Conservation (phyloP, 1,140 invertebrate species). For the Diachasma alloeum region DNA sequence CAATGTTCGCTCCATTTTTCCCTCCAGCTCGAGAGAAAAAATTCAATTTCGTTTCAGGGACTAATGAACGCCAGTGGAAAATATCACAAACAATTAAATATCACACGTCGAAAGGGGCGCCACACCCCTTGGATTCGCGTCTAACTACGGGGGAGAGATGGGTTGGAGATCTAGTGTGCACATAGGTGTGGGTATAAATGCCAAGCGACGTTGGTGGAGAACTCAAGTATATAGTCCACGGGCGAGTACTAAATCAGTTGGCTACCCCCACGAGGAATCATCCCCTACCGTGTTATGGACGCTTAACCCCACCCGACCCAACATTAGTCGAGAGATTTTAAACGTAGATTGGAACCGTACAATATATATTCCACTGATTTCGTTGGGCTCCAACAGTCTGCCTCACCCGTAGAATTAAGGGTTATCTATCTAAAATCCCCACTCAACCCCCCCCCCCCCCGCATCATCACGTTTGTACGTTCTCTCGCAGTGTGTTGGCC, state of each 20-base stretch:
- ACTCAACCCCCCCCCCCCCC: neutral
- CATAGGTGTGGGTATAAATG: conserved; percentile 5
- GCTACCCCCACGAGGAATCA: conserved; percentile 9
- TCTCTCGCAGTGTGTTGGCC: neutral
- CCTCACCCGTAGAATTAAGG: conserved; percentile 5
- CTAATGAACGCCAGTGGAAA: neutral
- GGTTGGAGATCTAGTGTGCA: neutral
- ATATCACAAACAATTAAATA: neutral
- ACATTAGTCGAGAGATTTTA: conserved; percentile 11
- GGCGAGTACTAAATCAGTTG: conserved; percentile 7
- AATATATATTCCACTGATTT: conserved; percentile 6
- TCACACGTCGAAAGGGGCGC: neutral
- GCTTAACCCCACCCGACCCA: conserved; percentile 8
- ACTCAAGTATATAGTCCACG: conserved; percentile 7
- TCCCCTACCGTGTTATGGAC: conserved; percentile 10
- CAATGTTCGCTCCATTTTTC: neutral
- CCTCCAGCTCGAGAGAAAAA: neutral
- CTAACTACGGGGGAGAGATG: neutral
- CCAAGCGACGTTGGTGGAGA: conserved; percentile 3
- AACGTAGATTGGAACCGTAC: conserved; percentile 4
- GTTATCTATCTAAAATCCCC: conserved; percentile 2
- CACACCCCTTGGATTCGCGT: neutral
- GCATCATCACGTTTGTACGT: neutral
- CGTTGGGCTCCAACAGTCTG: neutral
- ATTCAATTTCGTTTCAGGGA: neutral